Conservation (phyloP, 2,888 invertebrate species). For the Polyploca ridens region DNA sequence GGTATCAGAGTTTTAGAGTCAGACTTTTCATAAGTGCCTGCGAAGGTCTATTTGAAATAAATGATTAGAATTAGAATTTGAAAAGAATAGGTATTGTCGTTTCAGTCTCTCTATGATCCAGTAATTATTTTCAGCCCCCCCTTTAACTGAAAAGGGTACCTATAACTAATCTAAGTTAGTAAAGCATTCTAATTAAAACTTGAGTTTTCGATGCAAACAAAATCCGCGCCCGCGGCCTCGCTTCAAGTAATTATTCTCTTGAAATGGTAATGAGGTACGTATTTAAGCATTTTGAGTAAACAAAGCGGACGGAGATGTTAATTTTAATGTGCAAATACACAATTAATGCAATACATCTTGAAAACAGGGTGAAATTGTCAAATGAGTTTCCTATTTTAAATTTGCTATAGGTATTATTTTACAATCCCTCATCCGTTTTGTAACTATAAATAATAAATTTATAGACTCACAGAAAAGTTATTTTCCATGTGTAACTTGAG, state of each 20-base stretch:
- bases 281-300: conserved; percentile 38
- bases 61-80: too few relatives aligned
- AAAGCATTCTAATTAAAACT: conserved; percentile 62
- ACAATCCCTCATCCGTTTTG: too few relatives aligned
- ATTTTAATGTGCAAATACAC: conserved; percentile 9
- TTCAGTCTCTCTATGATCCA: neutral
- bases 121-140: conserved; percentile 11
- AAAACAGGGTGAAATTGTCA: too few relatives aligned
- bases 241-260: conserved; percentile 56
- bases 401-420: too few relatives aligned
- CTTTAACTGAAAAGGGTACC: conserved; percentile 39
- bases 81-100: too few relatives aligned
- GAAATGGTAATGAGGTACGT: conserved; percentile 52
- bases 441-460: too few relatives aligned
- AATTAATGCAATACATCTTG: neutral
- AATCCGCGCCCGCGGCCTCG: conserved; percentile 40
- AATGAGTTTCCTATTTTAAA: too few relatives aligned
- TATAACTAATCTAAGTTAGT: conserved; percentile 62
- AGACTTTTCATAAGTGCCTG: too few relatives aligned
- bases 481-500: too few relatives aligned
- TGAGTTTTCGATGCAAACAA: conserved; percentile 43
- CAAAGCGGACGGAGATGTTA: conserved; percentile 15
- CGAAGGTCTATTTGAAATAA: too few relatives aligned
- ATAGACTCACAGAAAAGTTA: too few relatives aligned
- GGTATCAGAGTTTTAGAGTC: too few relatives aligned